phyloP scores from a whole-genome alignment of 2,888 invertebrate species.

The Stenotaenia linearis region DNA sequence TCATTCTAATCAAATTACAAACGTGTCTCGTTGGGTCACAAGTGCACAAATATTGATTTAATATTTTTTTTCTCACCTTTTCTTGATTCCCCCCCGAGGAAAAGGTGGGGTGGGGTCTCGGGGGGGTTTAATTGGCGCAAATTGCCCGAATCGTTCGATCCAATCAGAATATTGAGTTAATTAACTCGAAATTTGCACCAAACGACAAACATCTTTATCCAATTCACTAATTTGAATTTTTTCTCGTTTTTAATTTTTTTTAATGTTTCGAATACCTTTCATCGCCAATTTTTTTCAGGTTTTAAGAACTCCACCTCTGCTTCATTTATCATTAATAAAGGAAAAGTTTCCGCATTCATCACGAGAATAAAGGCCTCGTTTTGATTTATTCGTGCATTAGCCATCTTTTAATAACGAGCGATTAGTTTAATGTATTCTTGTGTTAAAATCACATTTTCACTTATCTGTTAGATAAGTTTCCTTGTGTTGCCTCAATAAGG shows the following conservation, averaged over 20 bases:
- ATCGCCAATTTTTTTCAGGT: background rate
- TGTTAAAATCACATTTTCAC: too few relatives aligned
- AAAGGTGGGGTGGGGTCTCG: background rate
- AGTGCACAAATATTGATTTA: background rate
- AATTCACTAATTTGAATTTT: background rate
- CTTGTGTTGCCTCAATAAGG: too few relatives aligned
- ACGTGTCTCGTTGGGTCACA: background rate
- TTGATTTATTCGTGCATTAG: too few relatives aligned
- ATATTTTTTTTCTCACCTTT: background rate
- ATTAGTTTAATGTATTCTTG: too few relatives aligned
- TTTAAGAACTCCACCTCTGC: background rate
- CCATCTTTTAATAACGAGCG: too few relatives aligned
- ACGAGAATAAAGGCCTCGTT: too few relatives aligned
- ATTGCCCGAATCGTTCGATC: background rate
- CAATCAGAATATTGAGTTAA: background rate
- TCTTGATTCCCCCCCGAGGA: background rate
- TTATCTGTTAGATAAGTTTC: too few relatives aligned
- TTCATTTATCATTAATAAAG: background rate
- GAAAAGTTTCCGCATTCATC: too few relatives aligned
- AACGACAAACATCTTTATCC: background rate
- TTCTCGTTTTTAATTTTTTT: background rate
- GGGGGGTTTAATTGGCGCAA: background rate
- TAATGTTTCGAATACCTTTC: background rate
- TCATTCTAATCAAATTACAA: background rate
- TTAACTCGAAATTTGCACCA: background rate